Base-by-base conservation (phyloP, 2,888 invertebrate genomes). In the Strigamia maritima region DNA sequence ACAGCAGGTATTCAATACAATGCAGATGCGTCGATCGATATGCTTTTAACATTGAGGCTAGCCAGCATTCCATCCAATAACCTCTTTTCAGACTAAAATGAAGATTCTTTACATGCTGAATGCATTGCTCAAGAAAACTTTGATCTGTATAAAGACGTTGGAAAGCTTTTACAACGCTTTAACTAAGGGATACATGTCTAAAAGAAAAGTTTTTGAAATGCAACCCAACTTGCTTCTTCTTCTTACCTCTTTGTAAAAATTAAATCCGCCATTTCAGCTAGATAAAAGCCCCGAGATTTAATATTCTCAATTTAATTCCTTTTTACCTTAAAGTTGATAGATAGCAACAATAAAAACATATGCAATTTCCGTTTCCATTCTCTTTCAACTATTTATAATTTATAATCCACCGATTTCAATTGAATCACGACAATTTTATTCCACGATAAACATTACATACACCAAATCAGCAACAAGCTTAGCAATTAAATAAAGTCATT, bases 1-100 rank as follows among this genome's bases (percentile, higher is more conserved):
- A 60, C 60, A 60, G 60, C 60, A 60, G 60, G 60, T 60, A 60
- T 60, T 60, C 60, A 60, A 60, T 60, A 60, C 60, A 60, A 60
- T 60, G 60, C 60, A 60, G 60, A 60, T 60, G 60, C 60, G 2
- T 2, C 19, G 60, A 60, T 60, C 60, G 60, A 60, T 60, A 60
- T 60, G 60, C 60, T 60, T 60, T 60, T 60, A 60, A 60, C 60
- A 60, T 60, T 24, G 60, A 60, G 60, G 60, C 60, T 60, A 60
- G 60, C 60, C 60, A 16, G 60, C 60, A 4, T 60, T 60, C 60
- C 60, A 60, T 60, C 60, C 60, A 60, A 60, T 60, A 60, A 60
- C 60, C 60, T 24, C 60, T 60, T 60, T 60, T 60, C 60, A 60
- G 60, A 60, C 60, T 60, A 60, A 60, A 60, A 60, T 60, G 60